These are phyloP conservation scores for Metalampra italica DNA, from an alignment of 2,888 invertebrate species.

Conservation along the genomic window DNA sequence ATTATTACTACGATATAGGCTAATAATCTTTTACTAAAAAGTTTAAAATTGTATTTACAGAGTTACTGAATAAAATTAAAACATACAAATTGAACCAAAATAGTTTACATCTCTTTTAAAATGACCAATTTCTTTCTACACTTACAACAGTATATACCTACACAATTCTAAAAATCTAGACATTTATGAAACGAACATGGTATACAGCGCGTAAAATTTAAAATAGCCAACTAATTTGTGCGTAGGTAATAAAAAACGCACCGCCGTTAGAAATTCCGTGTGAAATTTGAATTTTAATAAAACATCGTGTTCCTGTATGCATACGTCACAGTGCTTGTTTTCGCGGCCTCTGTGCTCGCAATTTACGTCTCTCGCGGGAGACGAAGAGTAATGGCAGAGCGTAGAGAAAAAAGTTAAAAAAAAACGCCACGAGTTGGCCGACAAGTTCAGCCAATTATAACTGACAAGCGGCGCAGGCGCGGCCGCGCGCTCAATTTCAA, in stretches of 20 bases:
- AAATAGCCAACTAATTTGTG: constrained; percentile 10
- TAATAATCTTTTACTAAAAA: too few species aligned
- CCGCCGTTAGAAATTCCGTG: constrained; percentile 43
- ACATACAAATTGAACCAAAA: too few species aligned
- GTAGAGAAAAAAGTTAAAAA: constrained; percentile 66
- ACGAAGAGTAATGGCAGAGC: constrained; percentile 74
- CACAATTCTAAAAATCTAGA: too few species aligned
- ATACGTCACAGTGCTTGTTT: constrained; percentile 72
- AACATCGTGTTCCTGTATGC: constrained; percentile 63
- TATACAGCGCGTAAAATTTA: constrained; percentile 15
- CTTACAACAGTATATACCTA: too few species aligned
- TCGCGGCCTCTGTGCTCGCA: constrained; percentile 60
- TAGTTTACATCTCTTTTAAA: too few species aligned
- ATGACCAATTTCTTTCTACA: too few species aligned
- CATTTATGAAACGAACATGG: too few species aligned
- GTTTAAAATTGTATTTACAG: too few species aligned
- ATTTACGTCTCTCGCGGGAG: constrained; percentile 75
- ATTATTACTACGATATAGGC: too few species aligned
- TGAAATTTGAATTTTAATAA: constrained; percentile 68
- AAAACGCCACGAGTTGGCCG: constrained; percentile 62
- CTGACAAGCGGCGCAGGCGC: constrained; percentile 71
- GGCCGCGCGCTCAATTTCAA: constrained; percentile 62
- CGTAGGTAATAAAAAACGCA: constrained; percentile 27
- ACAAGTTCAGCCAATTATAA: constrained; percentile 79
- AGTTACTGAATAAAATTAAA: too few species aligned